Evolutionary conservation across 2,888 invertebrate species (phyloP), one percentile per base, ranked within the genome.

Genomic region (Drosophila borborema): DNA sequence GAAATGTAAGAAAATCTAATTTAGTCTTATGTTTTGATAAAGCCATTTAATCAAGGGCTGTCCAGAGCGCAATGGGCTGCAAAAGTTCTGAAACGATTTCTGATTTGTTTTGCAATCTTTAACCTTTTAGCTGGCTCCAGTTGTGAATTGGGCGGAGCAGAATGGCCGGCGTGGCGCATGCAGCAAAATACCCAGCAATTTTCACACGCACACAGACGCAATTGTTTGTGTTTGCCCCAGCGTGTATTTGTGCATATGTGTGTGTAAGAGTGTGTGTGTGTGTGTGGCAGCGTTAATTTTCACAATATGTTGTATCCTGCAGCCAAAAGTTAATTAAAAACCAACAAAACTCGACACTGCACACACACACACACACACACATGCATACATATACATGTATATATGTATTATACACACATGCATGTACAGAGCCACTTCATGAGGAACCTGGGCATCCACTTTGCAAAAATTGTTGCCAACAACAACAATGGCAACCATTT

Each of bases 301-400:
- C 90, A 87, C 90, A 91, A 92, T 91, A 91, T 92, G 92, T 87
- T 91, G 88, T 89, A 90, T 88, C 92, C 92, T 90, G 89, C 84
- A 92, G 93, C 92, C 90, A 92, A 91, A 92, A 92, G 93, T 92
- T 92, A 92, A 92, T 92, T 92, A 92, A 92, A 92, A 92, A 92
- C 92, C 92, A 92, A 92, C 93, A 92, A 92, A 90, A 92, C 92
- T 91, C 81, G 75, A 80, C 77, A 80, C 61, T 72, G 74, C 87
- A 84, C 66, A 72, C 69, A 46, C 43, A 34, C 58, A 45, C 28
- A 28, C 61, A 36, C 58, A 45, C 16, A 28, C 61, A 36, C 18
- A 55, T 54, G 40, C 60, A 16, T 40, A 40, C 14, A 36, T 4
- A 48, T 43, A 51, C 51, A 40, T 18, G 34, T 53, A 46, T n/a